Evolutionary conservation across 2,797 vertebrate species (phyloP).

Genomic region (Helicolenus hilgendorfi): DNA sequence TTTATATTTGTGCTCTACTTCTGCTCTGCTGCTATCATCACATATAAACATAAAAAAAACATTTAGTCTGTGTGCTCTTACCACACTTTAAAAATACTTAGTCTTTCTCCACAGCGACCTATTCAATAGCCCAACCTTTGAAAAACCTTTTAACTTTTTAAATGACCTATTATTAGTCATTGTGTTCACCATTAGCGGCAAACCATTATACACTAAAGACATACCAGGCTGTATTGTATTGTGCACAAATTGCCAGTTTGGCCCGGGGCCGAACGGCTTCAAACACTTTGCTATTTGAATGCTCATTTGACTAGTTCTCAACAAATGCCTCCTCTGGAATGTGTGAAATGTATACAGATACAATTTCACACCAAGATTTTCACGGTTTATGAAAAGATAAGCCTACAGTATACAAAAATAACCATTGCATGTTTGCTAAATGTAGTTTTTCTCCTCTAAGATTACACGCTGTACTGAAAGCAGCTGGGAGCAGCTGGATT

Average conservation of each 20-base stretch:
- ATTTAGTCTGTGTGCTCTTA: neutral
- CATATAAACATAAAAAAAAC: neutral
- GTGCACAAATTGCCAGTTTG: constrained; percentile 2
- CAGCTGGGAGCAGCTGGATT: constrained; percentile 9
- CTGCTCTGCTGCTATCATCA: neutral
- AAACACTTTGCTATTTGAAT: neutral
- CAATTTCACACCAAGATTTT: constrained; percentile 29
- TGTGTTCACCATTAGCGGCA: neutral
- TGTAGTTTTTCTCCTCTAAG: neutral
- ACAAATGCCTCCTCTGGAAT: neutral
- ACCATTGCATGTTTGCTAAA: neutral
- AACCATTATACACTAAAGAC: neutral
- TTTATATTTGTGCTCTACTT: too few relatives aligned
- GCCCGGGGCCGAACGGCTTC: neutral
- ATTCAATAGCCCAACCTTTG: neutral
- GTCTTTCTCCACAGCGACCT: neutral
- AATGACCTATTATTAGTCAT: neutral
- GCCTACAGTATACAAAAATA: neutral
- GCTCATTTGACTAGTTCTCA: neutral
- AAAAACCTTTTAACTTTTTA: neutral
- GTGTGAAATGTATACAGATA: constrained; percentile 40
- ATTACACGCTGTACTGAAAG: neutral
- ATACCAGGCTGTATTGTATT: neutral
- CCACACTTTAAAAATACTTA: neutral
- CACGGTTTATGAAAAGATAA: constrained; percentile 1